Evolutionary conservation across 2,797 vertebrate genomes (phyloP).

Genomic region (Silurus lanzhouensis): DNA sequence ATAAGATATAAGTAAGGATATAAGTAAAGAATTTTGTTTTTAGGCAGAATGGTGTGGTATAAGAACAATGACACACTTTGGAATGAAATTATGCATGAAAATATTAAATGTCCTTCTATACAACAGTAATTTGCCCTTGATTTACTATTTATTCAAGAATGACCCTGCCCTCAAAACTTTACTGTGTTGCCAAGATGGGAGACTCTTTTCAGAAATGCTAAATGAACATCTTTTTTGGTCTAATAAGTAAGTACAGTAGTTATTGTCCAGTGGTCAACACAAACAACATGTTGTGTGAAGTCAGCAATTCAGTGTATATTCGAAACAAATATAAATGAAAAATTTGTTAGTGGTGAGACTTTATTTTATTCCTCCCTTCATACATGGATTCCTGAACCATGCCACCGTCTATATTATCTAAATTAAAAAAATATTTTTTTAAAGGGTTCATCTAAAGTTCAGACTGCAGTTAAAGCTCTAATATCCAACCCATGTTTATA

Average conservation of each 20-base stretch:
- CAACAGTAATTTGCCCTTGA: not conserved
- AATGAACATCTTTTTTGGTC: not conserved
- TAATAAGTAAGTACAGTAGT: not conserved
- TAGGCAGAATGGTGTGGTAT: not conserved
- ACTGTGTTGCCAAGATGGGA: not conserved
- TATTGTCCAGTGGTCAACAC: not conserved
- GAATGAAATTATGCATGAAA: not conserved
- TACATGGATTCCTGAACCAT: not conserved
- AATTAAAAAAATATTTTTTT: not conserved
- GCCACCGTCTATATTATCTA: not conserved
- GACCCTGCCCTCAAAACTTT: not conserved
- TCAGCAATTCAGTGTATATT: not conserved
- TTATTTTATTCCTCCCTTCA: not conserved
- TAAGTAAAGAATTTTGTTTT: not conserved
- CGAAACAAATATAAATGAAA: too few relatives aligned
- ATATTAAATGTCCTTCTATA: not conserved
- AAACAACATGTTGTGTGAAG: not conserved
- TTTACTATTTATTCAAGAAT: not conserved
- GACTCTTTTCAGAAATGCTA: not conserved
- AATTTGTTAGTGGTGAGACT: not conserved
- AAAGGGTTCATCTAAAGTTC: slow-evolving; percentile 21
- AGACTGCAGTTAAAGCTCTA: not conserved
- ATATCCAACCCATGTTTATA: slow-evolving; percentile 8
- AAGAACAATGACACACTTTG: not conserved
- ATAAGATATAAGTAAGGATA: not conserved